Percentiles rank a stretch among this genome's conserved stretches.
Evolutionary conservation across 2,113 vertebrate species (phyloP).

Genomic region (Australoheros scitulus): DNA sequence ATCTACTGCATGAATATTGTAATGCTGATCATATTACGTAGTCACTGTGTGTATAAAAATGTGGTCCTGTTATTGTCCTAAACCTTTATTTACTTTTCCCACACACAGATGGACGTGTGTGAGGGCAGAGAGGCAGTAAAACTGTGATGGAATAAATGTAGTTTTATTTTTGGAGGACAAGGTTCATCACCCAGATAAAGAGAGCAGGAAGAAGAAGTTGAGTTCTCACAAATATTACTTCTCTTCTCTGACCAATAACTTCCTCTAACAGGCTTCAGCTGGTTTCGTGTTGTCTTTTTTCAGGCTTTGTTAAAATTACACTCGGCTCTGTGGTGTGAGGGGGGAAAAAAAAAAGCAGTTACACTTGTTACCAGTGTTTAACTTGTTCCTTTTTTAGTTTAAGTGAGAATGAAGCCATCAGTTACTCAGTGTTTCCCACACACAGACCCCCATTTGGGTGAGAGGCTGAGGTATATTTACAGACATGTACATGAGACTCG

Average conservation of each 20-base stretch:
- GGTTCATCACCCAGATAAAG: neutral
- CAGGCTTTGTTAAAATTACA: neutral
- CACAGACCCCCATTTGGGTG: neutral
- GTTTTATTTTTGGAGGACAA: neutral
- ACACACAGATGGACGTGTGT: neutral
- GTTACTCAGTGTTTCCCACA: no score
- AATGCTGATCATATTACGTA: neutral
- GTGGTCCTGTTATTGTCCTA: neutral
- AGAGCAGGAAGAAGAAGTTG: neutral
- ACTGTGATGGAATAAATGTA: neutral
- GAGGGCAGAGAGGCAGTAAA: neutral
- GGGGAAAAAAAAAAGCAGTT: neutral
- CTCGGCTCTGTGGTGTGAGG: neutral
- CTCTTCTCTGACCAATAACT: conserved; percentile 49
- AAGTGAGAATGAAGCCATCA: neutral
- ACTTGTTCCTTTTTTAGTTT: no score
- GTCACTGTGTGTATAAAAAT: neutral
- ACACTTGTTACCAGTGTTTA: neutral
- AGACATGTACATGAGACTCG: neutral
- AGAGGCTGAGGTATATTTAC: neutral
- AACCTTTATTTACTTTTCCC: no score
- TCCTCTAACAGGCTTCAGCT: conserved; percentile 34
- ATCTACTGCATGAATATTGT: neutral
- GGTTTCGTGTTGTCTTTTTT: conserved; percentile 13
- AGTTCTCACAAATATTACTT: conserved; percentile 16